Evolutionary conservation across 2,888 invertebrate genomes (phyloP).

Genomic region (Lasioglossum malachurum): DNA sequence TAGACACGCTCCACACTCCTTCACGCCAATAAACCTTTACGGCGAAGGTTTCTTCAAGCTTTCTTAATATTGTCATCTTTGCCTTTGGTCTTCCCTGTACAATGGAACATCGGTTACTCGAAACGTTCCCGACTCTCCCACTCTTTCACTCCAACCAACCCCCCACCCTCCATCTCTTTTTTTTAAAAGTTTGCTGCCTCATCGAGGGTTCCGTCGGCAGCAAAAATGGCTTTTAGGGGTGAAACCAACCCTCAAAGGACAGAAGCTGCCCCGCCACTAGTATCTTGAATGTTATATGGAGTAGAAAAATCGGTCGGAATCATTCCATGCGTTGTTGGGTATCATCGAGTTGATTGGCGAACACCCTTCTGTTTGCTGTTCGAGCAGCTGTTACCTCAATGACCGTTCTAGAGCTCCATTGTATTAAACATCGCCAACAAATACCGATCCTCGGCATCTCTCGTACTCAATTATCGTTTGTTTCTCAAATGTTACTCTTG

Average conservation of each 20-base stretch:
- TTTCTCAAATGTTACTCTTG: neutral
- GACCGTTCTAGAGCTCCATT: neutral
- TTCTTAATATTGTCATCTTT: slow-evolving; percentile 82
- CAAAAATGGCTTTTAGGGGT: slow-evolving; percentile 17
- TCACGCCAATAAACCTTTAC: slow-evolving; percentile 84
- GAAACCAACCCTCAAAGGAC: slow-evolving; percentile 18
- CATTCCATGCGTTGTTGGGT: slow-evolving; percentile 2
- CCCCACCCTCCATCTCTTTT: neutral
- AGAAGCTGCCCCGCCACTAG: neutral
- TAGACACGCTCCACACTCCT: slow-evolving; percentile 83
- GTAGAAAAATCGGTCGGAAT: slow-evolving; percentile 13
- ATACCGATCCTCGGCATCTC: neutral
- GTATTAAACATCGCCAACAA: neutral
- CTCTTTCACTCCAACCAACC: neutral
- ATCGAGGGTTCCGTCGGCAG: neutral
- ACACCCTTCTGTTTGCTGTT: slow-evolving; percentile 4
- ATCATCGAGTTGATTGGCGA: slow-evolving; percentile 7
- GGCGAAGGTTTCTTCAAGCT: slow-evolving; percentile 82
- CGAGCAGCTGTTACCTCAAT: slow-evolving; percentile 3
- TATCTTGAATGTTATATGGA: slow-evolving; percentile 12
- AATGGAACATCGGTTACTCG: slow-evolving; percentile 24
- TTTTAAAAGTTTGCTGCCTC: slow-evolving; percentile 5
- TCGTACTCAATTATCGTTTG: neutral
- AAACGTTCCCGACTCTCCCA: neutral
- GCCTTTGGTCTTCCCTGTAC: slow-evolving; percentile 61